These are phyloP conservation scores for Carduelis carduelis DNA, from an alignment of 2,797 vertebrate species.

Conservation along the genomic window DNA sequence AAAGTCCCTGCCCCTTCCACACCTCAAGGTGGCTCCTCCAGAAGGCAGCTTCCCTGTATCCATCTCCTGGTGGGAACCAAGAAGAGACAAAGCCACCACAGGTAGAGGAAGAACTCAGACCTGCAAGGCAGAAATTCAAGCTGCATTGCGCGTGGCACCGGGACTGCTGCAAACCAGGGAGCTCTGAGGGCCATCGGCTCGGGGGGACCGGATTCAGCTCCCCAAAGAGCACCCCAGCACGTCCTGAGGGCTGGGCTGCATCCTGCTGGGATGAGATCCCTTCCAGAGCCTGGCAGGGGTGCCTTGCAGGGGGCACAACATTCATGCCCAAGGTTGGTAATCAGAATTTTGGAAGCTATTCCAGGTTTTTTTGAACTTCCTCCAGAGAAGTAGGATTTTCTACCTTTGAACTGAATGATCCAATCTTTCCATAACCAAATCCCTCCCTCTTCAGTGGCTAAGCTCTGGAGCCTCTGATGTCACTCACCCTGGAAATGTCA, in stretches of 20 bases:
- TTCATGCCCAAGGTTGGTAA: neutral
- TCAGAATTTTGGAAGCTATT: neutral
- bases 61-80: neutral
- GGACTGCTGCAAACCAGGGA: neutral
- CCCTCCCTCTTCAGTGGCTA: neutral
- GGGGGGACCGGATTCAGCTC: neutral
- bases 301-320: neutral
- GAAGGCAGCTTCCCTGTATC: neutral
- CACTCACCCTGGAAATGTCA: conserved; percentile 8
- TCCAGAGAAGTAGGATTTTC: neutral
- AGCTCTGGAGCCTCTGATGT: neutral
- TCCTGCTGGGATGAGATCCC: neutral
- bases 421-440: neutral
- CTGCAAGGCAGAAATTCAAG: neutral
- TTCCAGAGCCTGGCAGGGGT: neutral
- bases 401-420: conserved; percentile 14
- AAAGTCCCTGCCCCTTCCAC: neutral
- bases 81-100: neutral
- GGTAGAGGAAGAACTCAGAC: neutral
- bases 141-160: neutral
- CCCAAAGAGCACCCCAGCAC: neutral
- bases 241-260: neutral
- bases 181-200: accelerated
- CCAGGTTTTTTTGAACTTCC: neutral
- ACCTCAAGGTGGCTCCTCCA: neutral